Percentiles rank a stretch among this genome's conserved stretches.
phyloP scores from a whole-genome alignment of 1,140 invertebrate species.

The Drosophila willistoni region DNA sequence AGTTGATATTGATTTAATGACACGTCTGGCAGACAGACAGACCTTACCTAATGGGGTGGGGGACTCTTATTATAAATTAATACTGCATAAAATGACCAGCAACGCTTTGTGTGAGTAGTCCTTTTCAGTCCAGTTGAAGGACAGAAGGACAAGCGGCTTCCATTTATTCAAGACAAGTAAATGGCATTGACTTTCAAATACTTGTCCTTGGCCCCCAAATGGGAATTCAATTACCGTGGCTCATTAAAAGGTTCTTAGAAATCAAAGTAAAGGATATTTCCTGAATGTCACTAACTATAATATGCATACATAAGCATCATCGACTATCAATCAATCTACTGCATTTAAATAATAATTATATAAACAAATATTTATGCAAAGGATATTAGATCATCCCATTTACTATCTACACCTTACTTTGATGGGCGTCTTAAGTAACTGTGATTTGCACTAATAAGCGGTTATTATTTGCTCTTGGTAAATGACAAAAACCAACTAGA shows the following conservation, averaged over 20 bases:
- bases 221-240: conserved; percentile 31
- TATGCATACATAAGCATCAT: not conserved
- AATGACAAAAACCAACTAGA: conserved; percentile 64
- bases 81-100: conserved; percentile 46
- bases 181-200: conserved; percentile 1
- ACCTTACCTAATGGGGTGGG: conserved; percentile 2
- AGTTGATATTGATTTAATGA: conserved; percentile 64
- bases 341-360: too few relatives aligned
- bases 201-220: conserved; percentile 41
- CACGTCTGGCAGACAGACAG: conserved; percentile 29
- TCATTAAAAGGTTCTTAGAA: conserved; percentile 15
- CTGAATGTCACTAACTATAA: too few relatives aligned
- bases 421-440: conserved; percentile 23
- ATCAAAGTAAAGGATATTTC: conserved; percentile 17
- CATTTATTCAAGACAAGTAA: not conserved
- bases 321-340: too few relatives aligned
- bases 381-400: not conserved
- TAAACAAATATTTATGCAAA: too few relatives aligned
- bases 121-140: conserved; percentile 3
- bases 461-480: conserved; percentile 51
- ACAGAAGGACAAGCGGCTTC: conserved; percentile 1
- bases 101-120: conserved; percentile 27
- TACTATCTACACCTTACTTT: conserved; percentile 30
- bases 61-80: conserved; percentile 53
- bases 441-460: conserved; percentile 62